Base-by-base conservation (phyloP, 1,140 invertebrate genomes). In the Tribolium castaneum region DNA sequence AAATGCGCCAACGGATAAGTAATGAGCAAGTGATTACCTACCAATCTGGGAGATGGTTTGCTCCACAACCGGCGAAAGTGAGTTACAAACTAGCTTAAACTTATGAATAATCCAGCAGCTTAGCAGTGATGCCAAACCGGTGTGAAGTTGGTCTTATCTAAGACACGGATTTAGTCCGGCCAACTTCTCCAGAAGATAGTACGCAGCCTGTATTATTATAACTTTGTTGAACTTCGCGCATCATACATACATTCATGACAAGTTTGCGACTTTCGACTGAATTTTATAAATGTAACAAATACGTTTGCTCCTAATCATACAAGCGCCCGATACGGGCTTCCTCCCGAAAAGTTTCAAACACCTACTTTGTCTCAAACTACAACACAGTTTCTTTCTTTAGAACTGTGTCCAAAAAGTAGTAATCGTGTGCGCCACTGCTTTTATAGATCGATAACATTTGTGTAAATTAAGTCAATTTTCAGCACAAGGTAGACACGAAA, bases 1-100 rank as follows among this genome's bases (percentile, higher is more conserved):
- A 84, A 83, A 83, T 84, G 80, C 75, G 76, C 50, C 59, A 75
- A 72, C 75, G 81, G 84, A 83, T 84, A 83, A 86, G 82, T 86
- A 85, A 86, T 80, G 85, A 85, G 83, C 80, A 84, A 86, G 83
- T 85, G 85, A 85, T 86, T 86, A 86, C 84, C 83, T 81, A 83
- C 82, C 84, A 84, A 84, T 85, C 82, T 83, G 76, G 77, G 73
- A 78, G 83, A 85, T 85, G 82, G 83, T 81, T 75, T 81, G 81
- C 80, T 76, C 77, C 76, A 82, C 79, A 78, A 81, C 81, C 74
- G 76, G 76, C 66, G 81, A 82, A 84, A 84, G 81, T 82, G 83
- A 83, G 82, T 83, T 84, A 81, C 81, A 81, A 83, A 82, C 80
- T 82, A 83, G 81, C 82, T 84, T 81, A 84, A 84, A 84, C 80